Base-by-base conservation (phyloP, 2,797 vertebrate genomes). In the Chiloscyllium punctatum region DNA sequence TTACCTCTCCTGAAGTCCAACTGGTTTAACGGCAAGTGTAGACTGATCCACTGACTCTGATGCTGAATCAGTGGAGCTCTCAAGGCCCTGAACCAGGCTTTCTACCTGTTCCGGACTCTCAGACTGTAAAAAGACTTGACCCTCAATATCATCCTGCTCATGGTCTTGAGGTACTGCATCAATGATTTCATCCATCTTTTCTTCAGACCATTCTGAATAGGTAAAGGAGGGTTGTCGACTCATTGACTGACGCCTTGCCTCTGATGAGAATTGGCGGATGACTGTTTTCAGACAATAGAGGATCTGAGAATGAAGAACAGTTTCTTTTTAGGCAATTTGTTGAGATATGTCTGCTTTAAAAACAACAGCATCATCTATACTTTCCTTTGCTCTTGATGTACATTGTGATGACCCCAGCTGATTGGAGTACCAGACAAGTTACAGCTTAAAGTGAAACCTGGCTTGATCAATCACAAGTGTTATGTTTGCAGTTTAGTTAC, bases 191-290 rank as follows among this genome's bases (percentile, higher is more conserved):
- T 92, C 66, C 8, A 68, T 69, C 69, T n/a, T 42, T 69, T 69
- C 90, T n/a, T 99, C 99, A 11, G 98, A 99, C 99, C 99, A 99
- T 97, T 99, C 99, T 0, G 99, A 99, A 97, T 99, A 98, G 0
- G 99, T 99, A 97, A 99, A 99, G 92, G 99, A 99, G 53, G 99
- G 99, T 96, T 99, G 99, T 53, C 99, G 98, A 96, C 99, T 99
- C 96, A 99, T 98, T 0, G 99, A 99, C 96, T 99, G 99, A 57
- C 99, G 98, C 4, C 99, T 98, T 96, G 99, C 98, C 18, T 99
- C 98, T 13, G 97, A 96, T 18, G 98, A 97, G 0, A 97, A 97
- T 0, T 97, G 96, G 68, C 96, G 96, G 13, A 96, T 96, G 95
- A 96, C 96, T 53, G 96, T 97, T 97, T 97, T 98, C 96, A 98